A percentile compares a stretch with the other conserved stretches of the same genome.
Evolutionary conservation across 2,113 vertebrate species (phyloP).

Genomic region (Thalassoma bifasciatum): DNA sequence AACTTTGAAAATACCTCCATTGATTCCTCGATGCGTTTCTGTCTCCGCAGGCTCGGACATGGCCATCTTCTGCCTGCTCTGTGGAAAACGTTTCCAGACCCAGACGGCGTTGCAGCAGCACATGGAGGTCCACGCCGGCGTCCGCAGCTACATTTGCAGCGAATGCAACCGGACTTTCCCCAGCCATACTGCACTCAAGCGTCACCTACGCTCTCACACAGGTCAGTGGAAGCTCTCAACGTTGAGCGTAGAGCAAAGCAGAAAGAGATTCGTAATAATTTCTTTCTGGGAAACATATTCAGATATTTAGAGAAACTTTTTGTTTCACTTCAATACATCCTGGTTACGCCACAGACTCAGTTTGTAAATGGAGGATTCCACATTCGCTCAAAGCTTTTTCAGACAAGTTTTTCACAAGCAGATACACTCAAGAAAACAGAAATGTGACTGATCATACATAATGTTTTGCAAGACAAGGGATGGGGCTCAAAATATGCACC

Average conservation of each 20-base stretch:
- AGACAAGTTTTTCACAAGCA: too few relatives aligned
- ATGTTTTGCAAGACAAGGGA: too few relatives aligned
- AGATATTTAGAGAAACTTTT: too few relatives aligned
- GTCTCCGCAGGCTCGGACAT: conserved; percentile 90
- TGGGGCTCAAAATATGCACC: background rate
- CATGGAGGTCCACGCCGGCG: conserved; percentile 98
- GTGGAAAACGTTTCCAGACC: conserved; percentile 97
- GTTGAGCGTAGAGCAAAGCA: background rate
- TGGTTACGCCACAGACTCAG: too few relatives aligned
- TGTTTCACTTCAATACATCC: too few relatives aligned
- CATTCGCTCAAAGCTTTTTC: too few relatives aligned
- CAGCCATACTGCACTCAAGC: conserved; percentile 98
- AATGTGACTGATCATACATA: too few relatives aligned
- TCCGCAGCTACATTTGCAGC: conserved; percentile 98
- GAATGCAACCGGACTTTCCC: conserved; percentile 99
- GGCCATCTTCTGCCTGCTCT: conserved; percentile 98
- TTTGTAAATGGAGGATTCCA: too few relatives aligned
- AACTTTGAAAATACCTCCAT: background rate
- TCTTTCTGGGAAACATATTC: too few relatives aligned
- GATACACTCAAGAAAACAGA: too few relatives aligned
- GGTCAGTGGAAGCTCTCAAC: conserved; percentile 76
- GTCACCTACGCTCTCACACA: conserved; percentile 98
- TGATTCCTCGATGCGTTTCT: background rate
- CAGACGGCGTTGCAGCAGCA: conserved; percentile 97
- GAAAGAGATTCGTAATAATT: too few relatives aligned